These are phyloP conservation scores for Hycleus phaleratus DNA, from an alignment of 1,140 invertebrate species.

Conservation along the genomic window DNA sequence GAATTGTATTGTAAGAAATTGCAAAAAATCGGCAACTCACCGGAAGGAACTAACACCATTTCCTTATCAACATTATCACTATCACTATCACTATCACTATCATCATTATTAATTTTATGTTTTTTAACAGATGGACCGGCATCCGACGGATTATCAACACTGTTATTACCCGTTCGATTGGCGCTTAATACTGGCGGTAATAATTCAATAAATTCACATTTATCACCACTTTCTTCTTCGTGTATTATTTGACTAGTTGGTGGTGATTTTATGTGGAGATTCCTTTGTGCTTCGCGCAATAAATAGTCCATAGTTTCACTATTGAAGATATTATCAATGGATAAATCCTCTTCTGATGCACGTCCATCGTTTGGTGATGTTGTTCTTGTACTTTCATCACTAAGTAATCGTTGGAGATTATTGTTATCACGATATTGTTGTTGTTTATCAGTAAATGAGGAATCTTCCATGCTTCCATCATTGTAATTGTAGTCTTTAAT, in stretches of 20 bases:
- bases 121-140: slow-evolving; percentile 1
- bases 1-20: not conserved
- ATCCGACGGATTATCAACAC: not conserved
- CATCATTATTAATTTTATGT: slow-evolving; percentile 4
- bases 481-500: not conserved
- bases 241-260: slow-evolving; percentile 15
- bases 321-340: slow-evolving; percentile 5
- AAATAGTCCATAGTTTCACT: slow-evolving; percentile 22
- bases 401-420: slow-evolving; percentile 4
- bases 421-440: slow-evolving; percentile 10
- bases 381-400: slow-evolving; percentile 11
- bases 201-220: slow-evolving; percentile 11
- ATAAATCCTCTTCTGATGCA: slow-evolving; percentile 7
- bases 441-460: not conserved
- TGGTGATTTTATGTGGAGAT: slow-evolving; percentile 23
- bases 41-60: slow-evolving; percentile 35
- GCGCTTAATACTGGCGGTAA: slow-evolving; percentile 8
- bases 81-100: slow-evolving; percentile 21
- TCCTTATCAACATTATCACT: slow-evolving; percentile 26
- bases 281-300: slow-evolving; percentile 17
- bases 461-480: slow-evolving; percentile 21
- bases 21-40: slow-evolving; percentile 19
- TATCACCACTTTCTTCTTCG: slow-evolving; percentile 8
- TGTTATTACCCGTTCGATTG: not conserved
- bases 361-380: slow-evolving; percentile 1